Conservation (phyloP, 2,113 vertebrate genomes). For the Chunga burmeisteri region DNA sequence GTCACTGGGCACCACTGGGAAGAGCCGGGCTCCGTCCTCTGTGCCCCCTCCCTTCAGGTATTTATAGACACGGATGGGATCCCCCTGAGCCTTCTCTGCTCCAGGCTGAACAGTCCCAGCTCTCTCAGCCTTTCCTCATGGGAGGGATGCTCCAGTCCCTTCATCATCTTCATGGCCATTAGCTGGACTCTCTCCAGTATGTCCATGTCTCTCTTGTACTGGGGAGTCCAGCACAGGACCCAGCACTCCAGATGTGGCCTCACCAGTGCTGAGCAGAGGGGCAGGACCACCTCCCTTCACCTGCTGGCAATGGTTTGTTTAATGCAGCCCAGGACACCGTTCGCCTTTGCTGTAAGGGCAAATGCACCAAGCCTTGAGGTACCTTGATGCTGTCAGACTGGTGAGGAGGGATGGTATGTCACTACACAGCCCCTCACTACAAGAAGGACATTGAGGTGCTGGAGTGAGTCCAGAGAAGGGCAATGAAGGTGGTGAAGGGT, state of each 20-base stretch:
- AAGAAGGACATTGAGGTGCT: no score
- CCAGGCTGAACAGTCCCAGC: background rate
- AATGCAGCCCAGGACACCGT: background rate
- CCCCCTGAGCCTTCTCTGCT: background rate
- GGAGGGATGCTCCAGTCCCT: background rate
- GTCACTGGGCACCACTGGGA: background rate
- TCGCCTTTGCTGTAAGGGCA: rapidly evolving
- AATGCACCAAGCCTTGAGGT: background rate
- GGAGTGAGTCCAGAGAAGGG: no score
- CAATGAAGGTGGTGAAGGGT: no score
- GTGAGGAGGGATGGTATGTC: background rate
- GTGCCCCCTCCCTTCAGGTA: background rate
- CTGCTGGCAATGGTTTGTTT: background rate
- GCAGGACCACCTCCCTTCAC: background rate
- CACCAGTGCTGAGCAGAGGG: background rate
- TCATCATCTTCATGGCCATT: background rate
- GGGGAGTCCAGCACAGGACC: background rate
- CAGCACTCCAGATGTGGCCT: background rate
- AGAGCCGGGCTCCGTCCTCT: background rate
- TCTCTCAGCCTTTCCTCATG: background rate
- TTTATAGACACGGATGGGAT: background rate
- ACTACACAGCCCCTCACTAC: no score
- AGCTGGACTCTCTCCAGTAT: background rate
- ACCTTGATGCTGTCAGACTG: background rate
- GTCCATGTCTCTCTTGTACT: background rate